These are phyloP conservation scores for Palythoa grandis DNA, from an alignment of 92 coral and sea anemone genomes.

Conservation along the genomic window DNA sequence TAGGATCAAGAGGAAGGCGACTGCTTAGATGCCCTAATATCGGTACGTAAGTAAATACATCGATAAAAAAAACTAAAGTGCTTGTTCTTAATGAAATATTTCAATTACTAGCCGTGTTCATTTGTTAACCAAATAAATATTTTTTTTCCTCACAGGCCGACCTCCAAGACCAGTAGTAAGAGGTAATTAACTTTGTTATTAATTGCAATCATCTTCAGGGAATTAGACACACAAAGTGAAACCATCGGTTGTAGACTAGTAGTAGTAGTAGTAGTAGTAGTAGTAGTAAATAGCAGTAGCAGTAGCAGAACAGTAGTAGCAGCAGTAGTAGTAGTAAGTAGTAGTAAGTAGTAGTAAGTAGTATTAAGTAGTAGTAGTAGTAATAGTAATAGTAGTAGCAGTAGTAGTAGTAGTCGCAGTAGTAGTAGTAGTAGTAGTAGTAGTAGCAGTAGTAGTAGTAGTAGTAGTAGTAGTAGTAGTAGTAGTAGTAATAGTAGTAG, in stretches of 20 bases:
- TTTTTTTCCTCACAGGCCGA: background rate
- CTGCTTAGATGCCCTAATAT: slow-evolving; percentile 11
- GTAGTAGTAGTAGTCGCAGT: too few species aligned
- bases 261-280: background rate
- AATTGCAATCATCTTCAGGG: background rate
- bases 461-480: background rate
- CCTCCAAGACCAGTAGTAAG: slow-evolving; percentile 20
- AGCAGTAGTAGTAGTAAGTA: too few species aligned
- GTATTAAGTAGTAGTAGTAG: background rate
- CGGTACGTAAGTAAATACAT: background rate
- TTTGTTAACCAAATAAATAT: too few species aligned
- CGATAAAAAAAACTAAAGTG: too few species aligned
- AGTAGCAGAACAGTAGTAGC: too few species aligned
- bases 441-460: too few species aligned
- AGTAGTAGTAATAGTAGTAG: background rate
- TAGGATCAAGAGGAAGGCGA: slow-evolving; percentile 43
- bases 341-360: background rate
- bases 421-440: too few species aligned
- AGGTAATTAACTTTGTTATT: background rate
- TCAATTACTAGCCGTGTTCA: too few species aligned
- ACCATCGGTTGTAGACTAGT: background rate
- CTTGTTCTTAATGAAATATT: too few species aligned
- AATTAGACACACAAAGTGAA: background rate
- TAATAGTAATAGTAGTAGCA: background rate
- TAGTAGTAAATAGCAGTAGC: too few species aligned